phyloP scores from a whole-genome alignment of 1,140 invertebrate species.

The Nylanderia fulva region DNA sequence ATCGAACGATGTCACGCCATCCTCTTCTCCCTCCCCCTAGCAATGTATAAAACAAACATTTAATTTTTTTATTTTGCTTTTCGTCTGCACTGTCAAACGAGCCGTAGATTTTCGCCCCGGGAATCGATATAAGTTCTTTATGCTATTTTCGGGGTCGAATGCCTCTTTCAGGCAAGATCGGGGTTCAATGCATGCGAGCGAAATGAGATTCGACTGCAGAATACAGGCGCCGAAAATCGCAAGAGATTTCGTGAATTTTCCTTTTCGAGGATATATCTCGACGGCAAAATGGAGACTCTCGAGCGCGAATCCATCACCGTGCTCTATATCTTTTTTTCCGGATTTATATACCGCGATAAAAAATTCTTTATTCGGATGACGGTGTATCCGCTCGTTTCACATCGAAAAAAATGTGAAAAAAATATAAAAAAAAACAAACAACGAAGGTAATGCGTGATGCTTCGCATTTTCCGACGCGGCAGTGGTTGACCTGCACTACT shows the following conservation, averaged over 20 bases:
- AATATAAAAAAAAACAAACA: not conserved
- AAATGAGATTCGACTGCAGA: conserved; percentile 8
- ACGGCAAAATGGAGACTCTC: conserved; percentile 3
- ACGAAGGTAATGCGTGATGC: not conserved
- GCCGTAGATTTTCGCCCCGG: no score
- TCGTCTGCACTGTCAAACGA: not conserved
- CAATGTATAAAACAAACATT: conserved; percentile 51
- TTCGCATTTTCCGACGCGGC: not conserved
- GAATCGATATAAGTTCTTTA: conserved; percentile 24
- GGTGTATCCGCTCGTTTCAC: not conserved
- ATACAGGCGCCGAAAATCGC: not conserved
- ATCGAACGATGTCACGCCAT: not conserved
- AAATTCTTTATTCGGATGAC: conserved; percentile 20
- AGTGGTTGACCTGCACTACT: not conserved
- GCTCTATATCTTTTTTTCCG: conserved; percentile 19
- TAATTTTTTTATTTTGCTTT: conserved; percentile 40
- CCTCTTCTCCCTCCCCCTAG: not conserved
- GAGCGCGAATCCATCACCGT: conserved; percentile 16
- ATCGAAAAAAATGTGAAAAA: not conserved
- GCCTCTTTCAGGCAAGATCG: not conserved
- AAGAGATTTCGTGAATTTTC: conserved; percentile 15
- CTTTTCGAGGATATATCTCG: not conserved
- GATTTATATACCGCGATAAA: conserved; percentile 37
- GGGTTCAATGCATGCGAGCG: not conserved
- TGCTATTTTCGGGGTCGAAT: conserved; percentile 13